Base-by-base conservation (phyloP, 2,113 vertebrate genomes). In the Eurypyga helias region DNA sequence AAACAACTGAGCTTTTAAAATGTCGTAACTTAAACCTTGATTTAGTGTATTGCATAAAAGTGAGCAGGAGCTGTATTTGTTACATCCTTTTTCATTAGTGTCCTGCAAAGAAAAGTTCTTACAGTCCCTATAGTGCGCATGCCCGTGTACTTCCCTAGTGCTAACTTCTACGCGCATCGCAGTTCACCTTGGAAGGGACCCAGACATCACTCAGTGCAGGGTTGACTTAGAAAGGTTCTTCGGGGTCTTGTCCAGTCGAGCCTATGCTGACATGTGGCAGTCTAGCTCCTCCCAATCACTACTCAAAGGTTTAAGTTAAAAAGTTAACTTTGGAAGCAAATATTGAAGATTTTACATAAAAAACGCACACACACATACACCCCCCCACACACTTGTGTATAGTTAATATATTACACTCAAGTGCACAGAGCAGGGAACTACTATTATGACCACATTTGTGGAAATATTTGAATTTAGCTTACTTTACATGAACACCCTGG, bases 391-490 rank as follows among this genome's bases (percentile, higher is more conserved):
- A 51, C 51, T 49, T 83, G 36, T 34, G 23, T 82, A 33, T 87
- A 89, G 45, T 86, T 38, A 78, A 94, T 72, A 36, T 25, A 46
- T 64, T 84, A 41, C 34, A 60, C 9, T 28, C 13, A 29, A 54
- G 64, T 8, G 79, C 62, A 75, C 25, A 11, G 71, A 83, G 54
- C 48, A 58, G 36, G 66, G 52, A 87, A 52, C 55, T 76, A 82
- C 21, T 62, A 84, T 58, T 90, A 73, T 46, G 88, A 90, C 62
- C 49, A 52, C 26, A 25, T 45, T 84, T 70, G 7, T n/a, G 88
- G 96, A 97, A 98, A 96, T 95, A 96, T 94, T 95, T 97, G 86
- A 89, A 61, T 96, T 91, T 78, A 73, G 55, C 45, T 95, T 91
- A 93, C 79, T 87, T 97, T 89, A 91, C 1, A 21, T 96, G 96